Evolutionary conservation across 2,888 invertebrate genomes (phyloP), one percentile per base, ranked within the genome.

Genomic region (Palloptera scutellata): DNA sequence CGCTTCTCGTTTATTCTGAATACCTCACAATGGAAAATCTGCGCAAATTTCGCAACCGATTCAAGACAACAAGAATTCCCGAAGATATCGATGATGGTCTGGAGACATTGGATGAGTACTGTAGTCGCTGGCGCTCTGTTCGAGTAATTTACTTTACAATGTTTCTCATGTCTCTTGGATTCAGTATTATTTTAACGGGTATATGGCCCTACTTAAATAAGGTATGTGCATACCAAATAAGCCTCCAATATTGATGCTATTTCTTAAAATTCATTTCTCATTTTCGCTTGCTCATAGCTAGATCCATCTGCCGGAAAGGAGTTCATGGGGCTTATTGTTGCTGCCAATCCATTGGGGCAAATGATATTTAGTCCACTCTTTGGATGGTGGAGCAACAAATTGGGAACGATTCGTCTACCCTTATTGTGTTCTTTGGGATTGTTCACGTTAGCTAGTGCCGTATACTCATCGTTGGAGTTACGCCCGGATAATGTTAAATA

Each of bases 151-250:
- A 95, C 85, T 94, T 94, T 84, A 94, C 94, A 65, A 94, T 94
- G 91, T 95, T 95, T 86, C 88, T 94, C 73, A 94, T 95, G 90
- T 93, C 94, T 0, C 86, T 95, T 61, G 95, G 94, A 40, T 95
- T 95, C 85, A 94, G 94, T 82, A 93, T 95, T 74, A 91, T 93
- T 74, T 87, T 95, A 55, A 94, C 95, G 0, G 94, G 94, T 66
- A 92, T 95, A 58, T 95, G 93, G 93, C 95, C 95, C 1, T 95
- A 93, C 83, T 88, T 95, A 67, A 90, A 91, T 80, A 93, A 93
- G 89, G 95, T 94, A 86, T 59, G 19, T 30, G 11, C 11, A 10
- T 57, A 3, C 3, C 13, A 10, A 1, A 1, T 3, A 41, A n/a
- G 40, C 5, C 1, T 1, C 41, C 12, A 43, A n/a, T 15, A 4